Evolutionary conservation across 2,797 vertebrate genomes (phyloP), one percentile per base, ranked within the genome.

Genomic region (Petrocephalus schoutedeni): DNA sequence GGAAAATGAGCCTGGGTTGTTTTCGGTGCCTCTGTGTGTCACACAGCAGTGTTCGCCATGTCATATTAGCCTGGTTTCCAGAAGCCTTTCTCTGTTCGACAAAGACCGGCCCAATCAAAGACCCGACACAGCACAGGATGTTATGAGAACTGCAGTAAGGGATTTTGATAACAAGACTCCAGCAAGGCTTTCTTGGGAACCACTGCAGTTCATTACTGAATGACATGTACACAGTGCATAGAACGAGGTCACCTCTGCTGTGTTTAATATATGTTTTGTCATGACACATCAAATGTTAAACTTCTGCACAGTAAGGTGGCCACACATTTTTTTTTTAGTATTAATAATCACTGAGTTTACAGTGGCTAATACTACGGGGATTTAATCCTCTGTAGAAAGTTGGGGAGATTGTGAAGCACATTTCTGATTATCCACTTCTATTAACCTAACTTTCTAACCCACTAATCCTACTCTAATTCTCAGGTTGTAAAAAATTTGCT

Each of bases 91-190:
- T 8, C 71, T 67, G 51, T 88, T 86, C 23, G 14, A 88, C 49
- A 71, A 74, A 74, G 41, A 71, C 54, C 16, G 0, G 8, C 74
- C 9, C 36, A 53, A 32, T 84, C 19, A 59, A 56, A 61, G 19
- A 45, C 21, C 16, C 36, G 9, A 3, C 23, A 14, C 28, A 61
- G 45, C 41, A 32, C 32, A 64, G 58, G 59, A 41, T 85, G 58
- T 74, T 86, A 89, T 54, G 71, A 86, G 61, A 64, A 87, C 45
- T 89, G 41, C 57, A 36, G 74, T 87, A 67, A 21, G 14, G 23
- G 54, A 64, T 80, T 80, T 41, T n/a, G 85, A 58, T 77, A 87
- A 77, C 23, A 56, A 77, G 61, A 49, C 23, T 77, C 53, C 64
- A 67, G 6, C 86, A 41, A 56, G 36, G 32, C 53, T 14, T 82